Evolutionary conservation across 2,888 invertebrate genomes (phyloP), one percentile per base, ranked within the genome.

Genomic region (Rhagonycha lutea): DNA sequence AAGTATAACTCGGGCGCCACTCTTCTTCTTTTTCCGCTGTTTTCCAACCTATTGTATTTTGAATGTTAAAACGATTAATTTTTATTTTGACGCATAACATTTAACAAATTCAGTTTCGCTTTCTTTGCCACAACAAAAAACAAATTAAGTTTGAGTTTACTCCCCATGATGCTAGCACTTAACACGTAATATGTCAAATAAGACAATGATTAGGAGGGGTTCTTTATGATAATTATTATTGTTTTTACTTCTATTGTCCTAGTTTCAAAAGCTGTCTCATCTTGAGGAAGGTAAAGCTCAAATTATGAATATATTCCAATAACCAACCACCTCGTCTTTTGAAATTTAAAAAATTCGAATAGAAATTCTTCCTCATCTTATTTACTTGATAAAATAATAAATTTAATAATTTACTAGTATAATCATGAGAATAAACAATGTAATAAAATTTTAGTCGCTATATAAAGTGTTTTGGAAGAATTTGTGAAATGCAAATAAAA

Each of bases 131-230:
- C 23, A 24, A 14, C 68, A 78, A 68, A 75, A 79, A 78, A 79
- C 72, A 74, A 61, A 78, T 78, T 75, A 79, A 65, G 24, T 65
- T 74, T 73, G 70, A 74, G 77, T 70, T 69, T 75, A 72, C 78
- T 73, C 77, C 77, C 79, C 78, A 78, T 76, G 79, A 78, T 61
- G 73, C 74, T 29, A 78, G 77, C 74, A 75, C 75, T 79, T 74
- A 69, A 77, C 70, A 77, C 78, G 73, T 73, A 74, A 76, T 75
- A 70, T 77, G 75, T 78, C 78, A 78, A 78, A 78, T 24, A 75
- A 70, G 78, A 79, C 79, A 79, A 79, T 79, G 77, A 75, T 74
- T 75, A 75, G 79, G 79, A 78, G 79, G 75, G 79, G 78, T 78
- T 79, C 77, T 79, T 79, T 79, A 79, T 78, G 78, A 78, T 78